phyloP scores from a whole-genome alignment of 2,797 vertebrate genomes.

The Loris lydekkerianus region DNA sequence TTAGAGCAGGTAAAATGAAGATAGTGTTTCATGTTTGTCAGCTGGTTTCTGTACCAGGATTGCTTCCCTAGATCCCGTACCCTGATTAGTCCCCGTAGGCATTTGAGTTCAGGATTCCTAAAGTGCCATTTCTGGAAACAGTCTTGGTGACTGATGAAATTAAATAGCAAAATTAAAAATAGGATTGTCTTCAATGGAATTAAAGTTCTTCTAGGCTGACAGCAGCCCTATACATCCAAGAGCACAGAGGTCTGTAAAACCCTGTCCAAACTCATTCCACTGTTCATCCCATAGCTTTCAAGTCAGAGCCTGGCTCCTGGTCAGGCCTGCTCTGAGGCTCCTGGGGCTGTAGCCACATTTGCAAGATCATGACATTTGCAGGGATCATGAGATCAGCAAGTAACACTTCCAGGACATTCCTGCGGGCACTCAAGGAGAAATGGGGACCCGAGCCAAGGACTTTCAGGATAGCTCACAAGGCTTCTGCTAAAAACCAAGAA shows the following conservation, averaged over 20 bases:
- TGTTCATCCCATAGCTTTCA: not conserved
- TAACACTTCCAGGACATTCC: not conserved
- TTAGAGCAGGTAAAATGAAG: not conserved
- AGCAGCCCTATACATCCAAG: not conserved
- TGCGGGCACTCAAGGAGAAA: not conserved
- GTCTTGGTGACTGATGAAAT: not conserved
- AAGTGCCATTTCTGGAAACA: not conserved
- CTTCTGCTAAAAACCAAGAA: not conserved
- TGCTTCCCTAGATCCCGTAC: not conserved
- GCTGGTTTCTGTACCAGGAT: not conserved
- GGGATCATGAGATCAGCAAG: not conserved
- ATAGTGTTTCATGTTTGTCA: too few species aligned
- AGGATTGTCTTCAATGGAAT: not conserved
- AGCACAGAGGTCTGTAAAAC: too few species aligned
- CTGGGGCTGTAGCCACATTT: fast-evolving
- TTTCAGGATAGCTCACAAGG: not conserved
- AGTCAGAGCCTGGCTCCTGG: not conserved
- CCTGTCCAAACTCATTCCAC: not conserved
- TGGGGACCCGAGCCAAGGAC: not conserved
- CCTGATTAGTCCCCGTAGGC: not conserved
- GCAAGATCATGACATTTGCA: too few species aligned
- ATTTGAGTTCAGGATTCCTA: not conserved
- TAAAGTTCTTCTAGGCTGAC: not conserved
- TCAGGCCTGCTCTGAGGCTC: not conserved
- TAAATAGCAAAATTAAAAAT: not conserved